Evolutionary conservation across 2,113 vertebrate genomes (phyloP).

Genomic region (Theristicus caerulescens): DNA sequence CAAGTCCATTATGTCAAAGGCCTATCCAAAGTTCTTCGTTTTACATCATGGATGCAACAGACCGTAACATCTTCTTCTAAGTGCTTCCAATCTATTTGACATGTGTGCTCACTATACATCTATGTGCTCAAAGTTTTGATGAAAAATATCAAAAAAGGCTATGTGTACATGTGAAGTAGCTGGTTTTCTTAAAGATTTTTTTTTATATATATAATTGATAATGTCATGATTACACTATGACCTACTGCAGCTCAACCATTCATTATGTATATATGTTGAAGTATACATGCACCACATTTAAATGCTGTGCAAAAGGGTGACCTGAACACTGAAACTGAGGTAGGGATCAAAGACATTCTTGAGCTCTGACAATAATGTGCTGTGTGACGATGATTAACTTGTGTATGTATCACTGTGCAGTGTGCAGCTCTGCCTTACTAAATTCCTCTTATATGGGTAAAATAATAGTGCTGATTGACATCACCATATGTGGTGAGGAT

Average conservation of each 20-base stretch:
- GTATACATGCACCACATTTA: not conserved
- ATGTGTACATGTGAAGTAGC: not conserved
- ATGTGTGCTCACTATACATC: not conserved
- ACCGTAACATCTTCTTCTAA: not conserved
- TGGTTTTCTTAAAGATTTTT: not conserved
- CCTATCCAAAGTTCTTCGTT: not conserved
- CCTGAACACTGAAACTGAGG: not conserved
- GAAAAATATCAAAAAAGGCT: not conserved
- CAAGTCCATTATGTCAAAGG: constrained; percentile 12
- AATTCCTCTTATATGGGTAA: not conserved
- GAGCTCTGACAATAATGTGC: not conserved
- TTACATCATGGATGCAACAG: not conserved
- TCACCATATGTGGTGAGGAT: not conserved
- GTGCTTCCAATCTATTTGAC: not conserved
- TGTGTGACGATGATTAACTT: constrained; percentile 1
- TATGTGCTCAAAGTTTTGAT: not conserved
- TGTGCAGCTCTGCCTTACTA: not conserved
- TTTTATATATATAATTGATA: not conserved
- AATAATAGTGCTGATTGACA: constrained; percentile 8
- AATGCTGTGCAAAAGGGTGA: not conserved
- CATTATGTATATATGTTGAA: not conserved
- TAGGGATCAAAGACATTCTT: constrained; percentile 27
- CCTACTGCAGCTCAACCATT: not conserved
- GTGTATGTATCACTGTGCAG: not conserved
- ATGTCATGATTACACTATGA: not conserved